Conservation (phyloP, 2,888 invertebrate species). For the Belgica antarctica region DNA sequence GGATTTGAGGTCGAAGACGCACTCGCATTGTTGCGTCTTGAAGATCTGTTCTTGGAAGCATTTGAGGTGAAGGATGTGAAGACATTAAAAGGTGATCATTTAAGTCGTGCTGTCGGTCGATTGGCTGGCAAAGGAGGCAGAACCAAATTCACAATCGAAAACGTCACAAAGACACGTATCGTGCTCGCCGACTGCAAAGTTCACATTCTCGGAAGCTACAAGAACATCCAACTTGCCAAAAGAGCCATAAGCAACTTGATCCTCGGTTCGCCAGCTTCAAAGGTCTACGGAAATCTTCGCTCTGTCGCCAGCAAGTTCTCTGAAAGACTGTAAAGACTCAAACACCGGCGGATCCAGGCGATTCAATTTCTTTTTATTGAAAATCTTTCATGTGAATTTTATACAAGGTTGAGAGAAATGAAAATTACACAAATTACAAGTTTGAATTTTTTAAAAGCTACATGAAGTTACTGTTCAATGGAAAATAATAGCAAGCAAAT, state of each 20-base stretch:
- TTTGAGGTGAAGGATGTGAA: slow-evolving; percentile 98
- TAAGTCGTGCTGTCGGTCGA: slow-evolving; percentile 88
- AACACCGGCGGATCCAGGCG: not conserved
- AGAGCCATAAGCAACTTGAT: slow-evolving; percentile 95
- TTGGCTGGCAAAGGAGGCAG: slow-evolving; percentile 96
- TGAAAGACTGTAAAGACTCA: slow-evolving; percentile 68
- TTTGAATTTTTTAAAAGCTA: not conserved
- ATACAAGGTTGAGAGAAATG: not conserved
- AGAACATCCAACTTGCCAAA: slow-evolving; percentile 92
- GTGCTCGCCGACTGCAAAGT: slow-evolving; percentile 95
- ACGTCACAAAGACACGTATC: slow-evolving; percentile 96
- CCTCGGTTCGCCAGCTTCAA: slow-evolving; percentile 93
- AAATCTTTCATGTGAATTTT: not conserved
- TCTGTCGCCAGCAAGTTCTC: slow-evolving; percentile 80
- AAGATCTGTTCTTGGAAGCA: slow-evolving; percentile 94
- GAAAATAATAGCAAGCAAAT: not conserved
- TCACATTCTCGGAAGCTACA: slow-evolving; percentile 94
- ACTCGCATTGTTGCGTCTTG: slow-evolving; percentile 85
- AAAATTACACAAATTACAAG: slow-evolving; percentile 5
- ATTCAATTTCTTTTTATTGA: not conserved
- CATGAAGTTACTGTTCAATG: not conserved
- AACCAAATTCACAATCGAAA: slow-evolving; percentile 98
- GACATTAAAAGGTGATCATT: slow-evolving; percentile 90
- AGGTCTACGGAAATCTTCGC: slow-evolving; percentile 93
- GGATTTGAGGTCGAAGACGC: slow-evolving; percentile 99